A percentile compares a stretch with the other conserved stretches of the same genome.
Conservation (phyloP, 2,113 vertebrate species). For the Boulengeromyrus knoepffleri region DNA sequence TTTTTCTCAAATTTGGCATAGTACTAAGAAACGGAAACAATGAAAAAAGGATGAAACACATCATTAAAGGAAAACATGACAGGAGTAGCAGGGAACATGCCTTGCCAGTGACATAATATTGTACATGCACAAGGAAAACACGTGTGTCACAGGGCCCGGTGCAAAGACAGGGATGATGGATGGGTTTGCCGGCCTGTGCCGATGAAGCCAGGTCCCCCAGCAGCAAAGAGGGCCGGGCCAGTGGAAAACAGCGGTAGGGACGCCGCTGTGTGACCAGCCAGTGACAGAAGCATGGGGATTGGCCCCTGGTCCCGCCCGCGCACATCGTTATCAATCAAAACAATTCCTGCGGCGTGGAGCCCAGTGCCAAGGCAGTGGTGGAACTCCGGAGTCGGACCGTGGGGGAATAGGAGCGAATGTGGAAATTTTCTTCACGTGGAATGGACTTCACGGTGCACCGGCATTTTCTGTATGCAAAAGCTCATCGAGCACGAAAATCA, state of each 20-base stretch:
- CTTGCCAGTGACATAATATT: slow-evolving; percentile 48
- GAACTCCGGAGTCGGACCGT: background rate
- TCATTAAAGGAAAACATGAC: slow-evolving; percentile 35
- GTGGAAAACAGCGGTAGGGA: slow-evolving; percentile 10
- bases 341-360: background rate
- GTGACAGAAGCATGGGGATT: slow-evolving; percentile 14
- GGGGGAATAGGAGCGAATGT: slow-evolving; percentile 1
- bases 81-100: slow-evolving; percentile 29
- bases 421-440: background rate
- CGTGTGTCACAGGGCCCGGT: slow-evolving; percentile 51
- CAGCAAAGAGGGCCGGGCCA: background rate
- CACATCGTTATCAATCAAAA: slow-evolving; percentile 25
- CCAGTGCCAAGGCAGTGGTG: background rate
- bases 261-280: slow-evolving; percentile 4
- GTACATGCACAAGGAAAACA: slow-evolving; percentile 60
- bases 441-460: background rate
- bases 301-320: background rate
- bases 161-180: slow-evolving; percentile 64
- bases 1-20: background rate
- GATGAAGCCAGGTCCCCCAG: slow-evolving; percentile 24
- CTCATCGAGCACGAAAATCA: background rate
- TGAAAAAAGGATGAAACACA: slow-evolving; percentile 42
- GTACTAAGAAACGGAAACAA: slow-evolving; percentile 4
- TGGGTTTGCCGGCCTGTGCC: slow-evolving; percentile 51
- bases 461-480: background rate